Conservation (phyloP, 2,888 invertebrate species). For the Ichneumoninae sp. region DNA sequence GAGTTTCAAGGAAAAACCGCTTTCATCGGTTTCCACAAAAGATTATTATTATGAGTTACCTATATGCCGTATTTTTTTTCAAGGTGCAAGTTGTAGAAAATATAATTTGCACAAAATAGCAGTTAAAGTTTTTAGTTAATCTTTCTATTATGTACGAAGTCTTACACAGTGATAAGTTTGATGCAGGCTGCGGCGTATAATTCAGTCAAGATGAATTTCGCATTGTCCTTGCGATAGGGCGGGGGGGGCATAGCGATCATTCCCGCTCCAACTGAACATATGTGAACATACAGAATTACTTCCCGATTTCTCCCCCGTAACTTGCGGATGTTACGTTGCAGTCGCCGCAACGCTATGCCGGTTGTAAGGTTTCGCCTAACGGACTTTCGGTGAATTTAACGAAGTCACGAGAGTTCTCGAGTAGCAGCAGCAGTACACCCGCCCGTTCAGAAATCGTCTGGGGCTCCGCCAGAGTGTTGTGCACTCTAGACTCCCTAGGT, state of each 20-base stretch:
- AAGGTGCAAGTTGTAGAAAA: background rate
- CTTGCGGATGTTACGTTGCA: slow-evolving; percentile 7
- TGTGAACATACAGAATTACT: slow-evolving; percentile 41
- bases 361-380: background rate
- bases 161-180: background rate
- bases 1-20: background rate
- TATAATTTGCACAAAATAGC: background rate
- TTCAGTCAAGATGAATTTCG: slow-evolving; percentile 55
- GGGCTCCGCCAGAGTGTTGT: slow-evolving; percentile 41
- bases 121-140: background rate
- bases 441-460: slow-evolving; percentile 38
- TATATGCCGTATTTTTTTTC: background rate
- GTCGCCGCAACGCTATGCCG: slow-evolving; percentile 4
- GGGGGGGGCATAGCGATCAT: background rate
- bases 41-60: background rate
- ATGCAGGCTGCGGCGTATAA: slow-evolving; percentile 10
- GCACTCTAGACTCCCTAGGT: slow-evolving; percentile 56
- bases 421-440: slow-evolving; percentile 22
- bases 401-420: slow-evolving; percentile 31
- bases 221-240: slow-evolving; percentile 32
- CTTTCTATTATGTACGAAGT: background rate
- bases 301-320: slow-evolving; percentile 48
- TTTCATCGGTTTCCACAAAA: background rate
- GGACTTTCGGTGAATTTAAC: slow-evolving; percentile 57
- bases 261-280: slow-evolving; percentile 25